These are phyloP conservation scores for Brachionus manjavacas DNA, from an alignment of 1,140 invertebrate species.

Conservation along the genomic window DNA sequence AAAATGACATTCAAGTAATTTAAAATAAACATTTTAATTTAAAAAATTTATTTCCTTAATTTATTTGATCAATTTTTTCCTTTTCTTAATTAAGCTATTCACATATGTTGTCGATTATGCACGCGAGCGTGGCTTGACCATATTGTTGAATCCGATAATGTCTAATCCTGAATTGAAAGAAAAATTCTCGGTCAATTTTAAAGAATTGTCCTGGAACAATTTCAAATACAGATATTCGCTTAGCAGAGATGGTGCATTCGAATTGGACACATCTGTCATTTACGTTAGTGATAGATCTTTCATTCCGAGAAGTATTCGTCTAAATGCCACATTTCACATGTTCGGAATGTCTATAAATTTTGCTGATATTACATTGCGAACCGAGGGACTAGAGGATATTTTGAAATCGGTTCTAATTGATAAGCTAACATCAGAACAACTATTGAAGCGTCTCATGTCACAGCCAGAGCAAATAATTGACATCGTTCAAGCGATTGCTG, in stretches of 20 bases:
- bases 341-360: constrained; percentile 41
- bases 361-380: constrained; percentile 11
- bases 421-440: background rate
- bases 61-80: too few species aligned
- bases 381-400: constrained; percentile 27
- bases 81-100: background rate
- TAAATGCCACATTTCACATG: constrained; percentile 19
- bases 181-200: constrained; percentile 32
- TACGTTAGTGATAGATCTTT: constrained; percentile 1
- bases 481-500: constrained; percentile 6
- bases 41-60: too few species aligned
- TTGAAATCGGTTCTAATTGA: constrained; percentile 24
- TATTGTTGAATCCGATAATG: constrained; percentile 28
- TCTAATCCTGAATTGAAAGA: constrained; percentile 27
- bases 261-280: constrained; percentile 37
- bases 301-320: constrained; percentile 24
- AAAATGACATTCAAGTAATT: constrained; percentile 30
- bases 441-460: background rate
- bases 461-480: constrained; percentile 11
- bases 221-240: constrained; percentile 38
- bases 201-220: constrained; percentile 41
- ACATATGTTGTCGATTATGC: constrained; percentile 37
- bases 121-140: constrained; percentile 19
- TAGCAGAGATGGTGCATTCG: constrained; percentile 13
- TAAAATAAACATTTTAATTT: background rate